A percentile compares a stretch with the other conserved stretches of the same genome.
Evolutionary conservation across 1,140 invertebrate species (phyloP).

Genomic region (Ericerus pela): DNA sequence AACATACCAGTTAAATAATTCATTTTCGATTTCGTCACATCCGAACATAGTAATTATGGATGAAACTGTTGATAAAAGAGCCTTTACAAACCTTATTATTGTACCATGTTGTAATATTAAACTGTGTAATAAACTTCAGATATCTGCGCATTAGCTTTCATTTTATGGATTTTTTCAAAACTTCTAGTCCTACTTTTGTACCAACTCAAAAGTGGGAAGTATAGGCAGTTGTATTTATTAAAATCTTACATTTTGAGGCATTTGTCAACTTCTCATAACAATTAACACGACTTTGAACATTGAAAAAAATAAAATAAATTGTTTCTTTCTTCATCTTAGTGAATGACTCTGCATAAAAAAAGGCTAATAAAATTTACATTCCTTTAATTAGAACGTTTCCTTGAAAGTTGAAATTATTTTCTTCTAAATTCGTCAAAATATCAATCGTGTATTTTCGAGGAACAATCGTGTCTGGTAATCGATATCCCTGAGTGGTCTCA

Average conservation of each 20-base stretch:
- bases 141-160: too few relatives aligned
- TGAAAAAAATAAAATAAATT: background rate
- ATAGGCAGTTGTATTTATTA: background rate
- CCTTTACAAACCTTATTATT: too few relatives aligned
- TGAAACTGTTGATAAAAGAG: too few relatives aligned
- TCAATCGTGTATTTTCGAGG: background rate
- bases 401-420: slow-evolving; percentile 3
- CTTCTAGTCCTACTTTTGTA: background rate
- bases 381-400: background rate
- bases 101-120: too few relatives aligned
- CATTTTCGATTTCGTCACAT: too few relatives aligned
- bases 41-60: too few relatives aligned
- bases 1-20: too few relatives aligned
- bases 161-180: too few relatives aligned
- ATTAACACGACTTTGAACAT: background rate
- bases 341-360: background rate
- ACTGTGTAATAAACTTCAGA: too few relatives aligned
- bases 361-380: background rate
- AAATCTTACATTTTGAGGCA: background rate
- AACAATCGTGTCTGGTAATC: background rate
- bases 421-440: background rate
- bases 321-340: background rate
- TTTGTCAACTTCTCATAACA: background rate
- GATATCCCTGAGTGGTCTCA: background rate
- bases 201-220: background rate